Base-by-base conservation (phyloP, 2,113 vertebrate genomes). In the Ondatra zibethicus region DNA sequence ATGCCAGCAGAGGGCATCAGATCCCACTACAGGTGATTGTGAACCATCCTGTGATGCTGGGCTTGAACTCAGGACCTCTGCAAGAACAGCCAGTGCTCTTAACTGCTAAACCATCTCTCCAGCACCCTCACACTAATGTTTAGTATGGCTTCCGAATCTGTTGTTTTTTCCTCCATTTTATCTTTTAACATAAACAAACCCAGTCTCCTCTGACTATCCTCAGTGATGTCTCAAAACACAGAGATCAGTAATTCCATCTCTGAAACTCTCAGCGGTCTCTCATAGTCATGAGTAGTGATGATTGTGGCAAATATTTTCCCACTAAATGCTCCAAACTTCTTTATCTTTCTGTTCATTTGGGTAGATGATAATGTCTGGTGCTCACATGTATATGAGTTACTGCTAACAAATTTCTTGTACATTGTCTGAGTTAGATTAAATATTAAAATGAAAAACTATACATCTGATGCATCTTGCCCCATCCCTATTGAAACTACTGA, bases 311-410 rank as follows among this genome's bases (percentile, higher is more conserved):
- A n/a, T 11, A 6, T 50, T 3, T 68, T 63, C 82, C 52, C 47
- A 11, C 1, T 16, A 66, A 31, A 9, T 5, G 0, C 47, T 1
- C 2, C 7, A 9, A 27, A 8, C 9, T 1, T 55, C 19, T 13
- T 58, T 11, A 7, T 39, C 19, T 55, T 12, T 12, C 31, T 14
- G 78, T 25, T 36, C 2, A 4, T 39, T 39, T 4, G 10, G 52
- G 25, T 21, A 58, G 52, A 7, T 25, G 78, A 39, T 27, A 7
- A 29, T 66, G 8, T 29, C 68, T 31, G 21, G 47, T 50, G 12
- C 2, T 39, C 9, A 0, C 31, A 31, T 39, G 65, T 65, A 66
- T 31, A 93, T 63, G 55, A 42, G 55, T 85, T 8, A 39, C 3
- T 45, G 5, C 45, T 65, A 3, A 63, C 63, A 25, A 19, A 11